A percentile compares a stretch with the other conserved stretches of the same genome.
Evolutionary conservation across 2,113 vertebrate species (phyloP).

Genomic region (Etheostoma cragini): DNA sequence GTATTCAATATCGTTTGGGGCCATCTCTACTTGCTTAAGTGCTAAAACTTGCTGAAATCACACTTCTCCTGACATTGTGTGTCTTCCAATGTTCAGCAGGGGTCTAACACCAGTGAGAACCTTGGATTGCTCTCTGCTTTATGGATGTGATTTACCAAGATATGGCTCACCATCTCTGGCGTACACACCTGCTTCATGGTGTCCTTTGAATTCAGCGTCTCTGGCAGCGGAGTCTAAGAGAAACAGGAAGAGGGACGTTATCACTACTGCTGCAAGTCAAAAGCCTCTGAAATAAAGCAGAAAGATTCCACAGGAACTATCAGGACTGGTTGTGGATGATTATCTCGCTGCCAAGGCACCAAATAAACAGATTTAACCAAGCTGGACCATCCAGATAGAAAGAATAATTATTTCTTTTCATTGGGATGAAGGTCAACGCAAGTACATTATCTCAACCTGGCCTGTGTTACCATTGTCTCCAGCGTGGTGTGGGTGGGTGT

Average conservation of each 20-base stretch:
- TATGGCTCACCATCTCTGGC: not conserved
- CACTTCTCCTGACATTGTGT: not conserved
- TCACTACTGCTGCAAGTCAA: slow-evolving; percentile 19
- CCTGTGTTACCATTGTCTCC: slow-evolving; percentile 50
- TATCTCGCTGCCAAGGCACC: slow-evolving; percentile 17
- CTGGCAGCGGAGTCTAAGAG: slow-evolving; percentile 83
- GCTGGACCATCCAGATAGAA: slow-evolving; percentile 26
- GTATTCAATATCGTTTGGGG: not conserved
- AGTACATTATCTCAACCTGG: slow-evolving; percentile 51
- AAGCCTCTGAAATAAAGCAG: slow-evolving; percentile 47
- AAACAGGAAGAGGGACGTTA: slow-evolving; percentile 49
- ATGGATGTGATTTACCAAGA: not conserved
- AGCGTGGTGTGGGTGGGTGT: slow-evolving; percentile 53
- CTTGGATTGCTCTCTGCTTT: slow-evolving; percentile 4
- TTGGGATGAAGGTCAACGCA: slow-evolving; percentile 54
- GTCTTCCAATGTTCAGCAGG: not conserved
- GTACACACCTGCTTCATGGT: slow-evolving; percentile 85
- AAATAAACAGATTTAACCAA: slow-evolving; percentile 27
- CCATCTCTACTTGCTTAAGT: not conserved
- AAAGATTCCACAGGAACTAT: slow-evolving; percentile 45
- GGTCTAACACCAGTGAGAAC: slow-evolving; percentile 25
- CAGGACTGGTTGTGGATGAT: slow-evolving; percentile 30
- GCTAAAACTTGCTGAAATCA: not conserved
- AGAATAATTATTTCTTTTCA: slow-evolving; percentile 42
- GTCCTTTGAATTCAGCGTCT: slow-evolving; percentile 80